Evolutionary conservation across 2,888 invertebrate genomes (phyloP).

Genomic region (Drosophila gaucha): DNA sequence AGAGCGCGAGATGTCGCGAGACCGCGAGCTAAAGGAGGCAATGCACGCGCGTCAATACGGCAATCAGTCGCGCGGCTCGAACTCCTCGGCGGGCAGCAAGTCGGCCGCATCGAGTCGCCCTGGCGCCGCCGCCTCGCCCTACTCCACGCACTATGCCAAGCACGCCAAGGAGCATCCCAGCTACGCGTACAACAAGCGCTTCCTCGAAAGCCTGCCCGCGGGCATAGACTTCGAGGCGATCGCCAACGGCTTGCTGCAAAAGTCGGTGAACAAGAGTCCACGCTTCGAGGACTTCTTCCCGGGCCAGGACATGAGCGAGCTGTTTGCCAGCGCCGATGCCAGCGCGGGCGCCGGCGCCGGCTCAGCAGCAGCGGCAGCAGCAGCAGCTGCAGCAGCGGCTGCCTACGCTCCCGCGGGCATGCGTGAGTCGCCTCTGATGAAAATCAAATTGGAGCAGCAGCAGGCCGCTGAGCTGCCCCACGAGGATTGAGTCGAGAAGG

Average conservation of each 20-base stretch:
- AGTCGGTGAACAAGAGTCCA: slow-evolving; percentile 83
- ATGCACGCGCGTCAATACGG: slow-evolving; percentile 81
- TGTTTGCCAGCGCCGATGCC: slow-evolving; percentile 75
- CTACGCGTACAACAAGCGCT: slow-evolving; percentile 82
- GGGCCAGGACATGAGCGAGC: slow-evolving; percentile 81
- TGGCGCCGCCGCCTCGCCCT: slow-evolving; percentile 74
- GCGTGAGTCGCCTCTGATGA: slow-evolving; percentile 81
- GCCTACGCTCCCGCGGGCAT: slow-evolving; percentile 67
- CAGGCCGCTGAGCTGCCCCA: slow-evolving; percentile 81
- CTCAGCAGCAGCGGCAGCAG: slow-evolving; percentile 47
- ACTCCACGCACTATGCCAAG: slow-evolving; percentile 70
- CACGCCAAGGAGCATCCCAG: slow-evolving; percentile 80
- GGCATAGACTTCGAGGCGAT: slow-evolving; percentile 84
- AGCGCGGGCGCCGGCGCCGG: slow-evolving; percentile 48
- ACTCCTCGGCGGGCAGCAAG: slow-evolving; percentile 54
- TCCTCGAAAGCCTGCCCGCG: slow-evolving; percentile 82
- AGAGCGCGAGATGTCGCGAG: slow-evolving; percentile 72
- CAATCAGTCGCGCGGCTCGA: slow-evolving; percentile 80
- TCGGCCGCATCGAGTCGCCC: slow-evolving; percentile 49
- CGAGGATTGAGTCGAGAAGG: slow-evolving; percentile 77
- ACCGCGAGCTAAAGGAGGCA: slow-evolving; percentile 74
- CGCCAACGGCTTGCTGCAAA: slow-evolving; percentile 82
- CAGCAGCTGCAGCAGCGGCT: slow-evolving; percentile 67
- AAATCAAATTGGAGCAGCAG: slow-evolving; percentile 83
- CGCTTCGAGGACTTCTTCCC: slow-evolving; percentile 84